Evolutionary conservation across 2,113 vertebrate genomes (phyloP), one percentile per base, ranked within the genome.

Genomic region (Hyperopisus bebe): DNA sequence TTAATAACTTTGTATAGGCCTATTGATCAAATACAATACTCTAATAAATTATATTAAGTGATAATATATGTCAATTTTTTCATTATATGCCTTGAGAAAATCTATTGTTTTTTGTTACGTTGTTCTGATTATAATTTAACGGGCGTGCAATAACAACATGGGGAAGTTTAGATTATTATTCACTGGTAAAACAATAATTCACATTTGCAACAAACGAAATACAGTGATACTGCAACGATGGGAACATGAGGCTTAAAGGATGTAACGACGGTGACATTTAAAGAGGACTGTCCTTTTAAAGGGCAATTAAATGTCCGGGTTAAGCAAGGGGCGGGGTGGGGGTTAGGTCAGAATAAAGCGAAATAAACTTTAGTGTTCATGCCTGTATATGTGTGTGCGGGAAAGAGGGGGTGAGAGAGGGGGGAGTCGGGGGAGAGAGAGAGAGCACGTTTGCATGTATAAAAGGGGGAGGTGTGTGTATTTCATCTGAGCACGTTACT

Each of bases 401-500:
- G 53, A 19, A 50, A 31, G 74, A 51, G 55, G 24, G 19, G 44
- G 70, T 48, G 39, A 70, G 47, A 35, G 3, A 51, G 88, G 47
- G 70, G 66, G 53, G 21, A 3, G 24, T 88, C 66, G 80, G 24
- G 48, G 11, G 19, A 44, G 42, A 39, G 53, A 82, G 42, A 84
- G 82, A 47, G 44, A 90, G 31, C 24, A 8, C 13, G 46, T 70
- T 51, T 77, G 55, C 8, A 47, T 90, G n/a, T 86, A 62, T n/a
- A 24, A 80, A 62, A 80, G 44, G 77, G 70, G 55, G 88, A 88
- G 50, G 58, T 39, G 44, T 83, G 55, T 31, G 85, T 46, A 47
- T 39, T 39, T 35, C 90, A 35, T 90, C 91, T 93, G 93, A 94
- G 86, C 39, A 7, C 48, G 11, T 35, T 83, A 80, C 39, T 86